These are phyloP conservation scores for Chondrilla cf. caribensis DNA, from an alignment of 37 sponge, comb jelly and placozoan genomes.

Conservation along the genomic window DNA sequence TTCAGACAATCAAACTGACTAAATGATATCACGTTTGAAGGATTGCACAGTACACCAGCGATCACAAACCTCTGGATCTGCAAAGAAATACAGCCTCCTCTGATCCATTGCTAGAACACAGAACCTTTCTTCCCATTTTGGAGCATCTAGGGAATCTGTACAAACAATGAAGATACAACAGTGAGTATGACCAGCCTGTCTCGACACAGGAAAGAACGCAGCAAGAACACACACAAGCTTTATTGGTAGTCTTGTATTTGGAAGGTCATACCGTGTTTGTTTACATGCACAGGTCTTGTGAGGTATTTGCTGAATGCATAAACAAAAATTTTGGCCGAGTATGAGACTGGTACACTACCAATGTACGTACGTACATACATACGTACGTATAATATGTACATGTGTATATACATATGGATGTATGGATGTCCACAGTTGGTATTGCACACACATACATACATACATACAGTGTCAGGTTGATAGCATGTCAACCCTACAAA, in stretches of 20 bases:
- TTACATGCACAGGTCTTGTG: too few relatives aligned
- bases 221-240: too few relatives aligned
- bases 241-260: too few relatives aligned
- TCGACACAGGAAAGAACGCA: too few relatives aligned
- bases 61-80: constrained; percentile 53
- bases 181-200: too few relatives aligned
- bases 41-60: neutral
- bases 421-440: too few relatives aligned
- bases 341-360: too few relatives aligned
- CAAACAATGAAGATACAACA: neutral
- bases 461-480: neutral
- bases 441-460: constrained; percentile 1
- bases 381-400: neutral
- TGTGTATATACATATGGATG: neutral
- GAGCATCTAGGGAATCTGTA: constrained; percentile 18
- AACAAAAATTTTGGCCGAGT: too few relatives aligned
- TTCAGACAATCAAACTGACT: too few relatives aligned
- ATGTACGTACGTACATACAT: neutral
- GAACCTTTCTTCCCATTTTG: constrained; percentile 68
- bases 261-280: too few relatives aligned
- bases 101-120: constrained; percentile 65
- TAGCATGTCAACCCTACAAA: neutral
- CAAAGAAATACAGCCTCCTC: constrained; percentile 61
- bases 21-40: too few relatives aligned
- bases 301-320: too few relatives aligned